A percentile compares a stretch with the other conserved stretches of the same genome.
Conservation (phyloP, 2,888 invertebrate species). For the Nephrocerus scutellatus region DNA sequence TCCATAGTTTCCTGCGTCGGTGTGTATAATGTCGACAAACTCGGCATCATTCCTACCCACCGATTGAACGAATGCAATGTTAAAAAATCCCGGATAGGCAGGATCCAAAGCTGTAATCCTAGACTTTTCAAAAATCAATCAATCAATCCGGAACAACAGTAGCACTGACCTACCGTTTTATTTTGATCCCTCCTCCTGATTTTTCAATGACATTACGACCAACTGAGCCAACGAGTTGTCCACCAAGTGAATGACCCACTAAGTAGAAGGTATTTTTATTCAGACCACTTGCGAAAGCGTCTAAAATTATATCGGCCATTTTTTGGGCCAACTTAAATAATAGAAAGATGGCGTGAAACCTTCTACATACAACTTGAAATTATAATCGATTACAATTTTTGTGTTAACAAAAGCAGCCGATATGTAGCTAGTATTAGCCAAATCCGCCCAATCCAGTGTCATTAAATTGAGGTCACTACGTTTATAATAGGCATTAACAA, state of each 20-base stretch:
- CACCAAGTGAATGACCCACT: conserved; percentile 16
- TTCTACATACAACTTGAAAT: too few species aligned
- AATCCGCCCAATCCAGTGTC: too few species aligned
- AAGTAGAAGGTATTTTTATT: conserved; percentile 4
- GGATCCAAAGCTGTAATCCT: conserved; percentile 22
- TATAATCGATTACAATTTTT: too few species aligned
- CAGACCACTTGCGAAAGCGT: neutral
- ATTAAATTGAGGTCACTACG: too few species aligned
- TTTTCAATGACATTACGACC: conserved; percentile 10
- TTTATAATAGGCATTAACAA: too few species aligned
- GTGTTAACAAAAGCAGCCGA: too few species aligned
- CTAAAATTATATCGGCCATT: neutral
- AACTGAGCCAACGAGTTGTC: conserved; percentile 12
- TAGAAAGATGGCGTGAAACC: too few species aligned
- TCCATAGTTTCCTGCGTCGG: conserved; percentile 53
- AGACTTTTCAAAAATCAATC: neutral
- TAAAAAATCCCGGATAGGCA: conserved; percentile 20
- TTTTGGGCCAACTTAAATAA: neutral
- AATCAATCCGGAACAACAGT: neutral
- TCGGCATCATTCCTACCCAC: conserved; percentile 45
- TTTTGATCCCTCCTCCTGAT: neutral
- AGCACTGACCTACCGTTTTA: neutral
- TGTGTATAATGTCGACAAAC: conserved; percentile 57
- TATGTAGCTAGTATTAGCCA: too few species aligned
- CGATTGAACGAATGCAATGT: conserved; percentile 3